Conservation (phyloP, 2,888 invertebrate genomes). For the Drosophila quinaria region DNA sequence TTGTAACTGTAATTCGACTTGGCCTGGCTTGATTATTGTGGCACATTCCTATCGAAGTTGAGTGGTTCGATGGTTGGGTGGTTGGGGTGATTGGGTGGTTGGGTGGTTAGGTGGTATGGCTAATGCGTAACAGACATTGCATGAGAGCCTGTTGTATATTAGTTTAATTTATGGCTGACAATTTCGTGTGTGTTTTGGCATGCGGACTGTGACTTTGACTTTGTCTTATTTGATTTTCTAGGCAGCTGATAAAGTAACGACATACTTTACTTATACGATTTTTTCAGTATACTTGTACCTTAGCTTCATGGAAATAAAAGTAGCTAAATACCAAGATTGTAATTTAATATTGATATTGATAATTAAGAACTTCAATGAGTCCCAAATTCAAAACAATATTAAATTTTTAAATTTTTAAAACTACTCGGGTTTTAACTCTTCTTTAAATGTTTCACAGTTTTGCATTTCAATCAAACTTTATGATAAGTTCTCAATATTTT, state of each 20-base stretch:
- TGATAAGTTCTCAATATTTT: no score
- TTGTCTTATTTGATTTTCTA: conserved; percentile 41
- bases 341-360: no score
- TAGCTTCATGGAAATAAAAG: background rate
- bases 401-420: no score
- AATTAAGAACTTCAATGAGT: no score
- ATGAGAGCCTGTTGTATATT: conserved; percentile 58
- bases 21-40: conserved; percentile 70
- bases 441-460: no score
- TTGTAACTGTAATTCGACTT: conserved; percentile 64
- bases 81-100: conserved; percentile 2
- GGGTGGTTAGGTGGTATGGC: background rate
- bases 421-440: no score
- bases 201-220: conserved; percentile 33
- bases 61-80: conserved; percentile 5
- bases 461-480: no score
- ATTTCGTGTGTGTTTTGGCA: conserved; percentile 32
- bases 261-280: background rate
- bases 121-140: conserved; percentile 20
- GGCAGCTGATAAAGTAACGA: background rate
- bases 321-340: no score
- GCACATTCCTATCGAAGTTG: conserved; percentile 52
- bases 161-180: conserved; percentile 72
- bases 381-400: background rate
- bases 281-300: background rate